phyloP scores from a whole-genome alignment of 1,140 invertebrate species.

The Diorhabda sublineata region DNA sequence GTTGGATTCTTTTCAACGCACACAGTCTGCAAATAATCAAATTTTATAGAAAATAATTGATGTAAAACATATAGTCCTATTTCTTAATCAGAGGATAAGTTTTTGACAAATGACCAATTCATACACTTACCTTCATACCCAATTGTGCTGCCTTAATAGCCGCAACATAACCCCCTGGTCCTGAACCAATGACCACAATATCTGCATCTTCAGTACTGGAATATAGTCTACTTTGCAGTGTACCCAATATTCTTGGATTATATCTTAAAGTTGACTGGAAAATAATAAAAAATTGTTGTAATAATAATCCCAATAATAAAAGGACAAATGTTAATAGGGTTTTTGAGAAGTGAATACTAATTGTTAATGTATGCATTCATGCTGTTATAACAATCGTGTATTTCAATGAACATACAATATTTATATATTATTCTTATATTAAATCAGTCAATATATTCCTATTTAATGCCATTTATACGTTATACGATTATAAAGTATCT shows the following conservation, averaged over 20 bases:
- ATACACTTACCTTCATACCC: slow-evolving; percentile 79
- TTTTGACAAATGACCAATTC: slow-evolving; percentile 4
- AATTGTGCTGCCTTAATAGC: slow-evolving; percentile 98
- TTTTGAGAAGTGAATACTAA: neutral
- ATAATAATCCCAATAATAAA: neutral
- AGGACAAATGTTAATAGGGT: neutral
- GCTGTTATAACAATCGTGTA: slow-evolving; percentile 3
- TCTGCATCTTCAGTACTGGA: slow-evolving; percentile 78
- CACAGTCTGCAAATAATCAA: slow-evolving; percentile 66
- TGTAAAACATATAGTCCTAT: no score
- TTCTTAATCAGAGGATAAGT: neutral
- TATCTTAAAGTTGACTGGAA: slow-evolving; percentile 35
- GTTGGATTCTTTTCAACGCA: slow-evolving; percentile 95
- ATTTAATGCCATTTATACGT: no score
- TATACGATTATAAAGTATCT: no score
- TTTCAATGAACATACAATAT: neutral
- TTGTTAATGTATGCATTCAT: neutral
- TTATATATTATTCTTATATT: slow-evolving; percentile 8
- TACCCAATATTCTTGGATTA: slow-evolving; percentile 29
- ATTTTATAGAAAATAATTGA: slow-evolving; percentile 7
- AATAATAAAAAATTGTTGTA: slow-evolving; percentile 10
- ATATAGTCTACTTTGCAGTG: slow-evolving; percentile 52
- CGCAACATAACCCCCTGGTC: slow-evolving; percentile 98
- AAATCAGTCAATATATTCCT: neutral
- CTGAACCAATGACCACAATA: slow-evolving; percentile 95